phyloP scores from a whole-genome alignment of 2,113 vertebrate species.

The Chaenocephalus aceratus region DNA sequence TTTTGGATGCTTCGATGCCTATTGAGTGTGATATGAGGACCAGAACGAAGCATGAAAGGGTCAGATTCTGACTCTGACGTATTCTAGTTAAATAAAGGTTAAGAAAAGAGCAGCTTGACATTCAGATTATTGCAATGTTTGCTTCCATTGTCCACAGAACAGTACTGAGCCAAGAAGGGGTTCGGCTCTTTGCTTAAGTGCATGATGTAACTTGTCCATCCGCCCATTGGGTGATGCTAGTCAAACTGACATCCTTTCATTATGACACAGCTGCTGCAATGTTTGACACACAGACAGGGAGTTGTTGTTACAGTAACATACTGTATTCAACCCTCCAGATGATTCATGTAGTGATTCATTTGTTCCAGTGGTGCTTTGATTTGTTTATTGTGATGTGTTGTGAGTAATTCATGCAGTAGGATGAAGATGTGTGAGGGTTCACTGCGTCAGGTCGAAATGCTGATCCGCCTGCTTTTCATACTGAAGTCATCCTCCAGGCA shows the following conservation, averaged over 20 bases:
- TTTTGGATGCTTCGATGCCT: conserved; percentile 13
- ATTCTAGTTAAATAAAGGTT: conserved; percentile 21
- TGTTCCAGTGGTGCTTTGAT: conserved; percentile 29
- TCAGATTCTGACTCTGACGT: not conserved
- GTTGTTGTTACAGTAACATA: conserved; percentile 51
- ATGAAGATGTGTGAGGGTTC: conserved; percentile 35
- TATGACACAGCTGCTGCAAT: conserved; percentile 7
- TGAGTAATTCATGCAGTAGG: conserved; percentile 52
- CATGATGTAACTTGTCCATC: conserved; percentile 6
- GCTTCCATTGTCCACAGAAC: not conserved
- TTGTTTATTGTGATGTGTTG: conserved; percentile 32
- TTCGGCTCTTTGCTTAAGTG: conserved; percentile 27
- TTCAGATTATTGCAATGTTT: conserved; percentile 14
- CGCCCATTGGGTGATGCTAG: not conserved
- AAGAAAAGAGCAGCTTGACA: conserved; percentile 13
- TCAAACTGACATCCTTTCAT: conserved; percentile 26
- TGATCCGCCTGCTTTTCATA: conserved; percentile 28
- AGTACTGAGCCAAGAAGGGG: conserved; percentile 7
- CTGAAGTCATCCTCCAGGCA: conserved; percentile 22
- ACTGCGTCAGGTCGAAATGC: conserved; percentile 26
- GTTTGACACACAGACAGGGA: conserved; percentile 23
- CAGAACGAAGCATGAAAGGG: conserved; percentile 8
- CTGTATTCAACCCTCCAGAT: conserved; percentile 39
- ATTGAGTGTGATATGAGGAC: conserved; percentile 10
- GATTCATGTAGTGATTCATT: conserved; percentile 51